Evolutionary conservation across 2,888 invertebrate genomes (phyloP).

Genomic region (Parapristionchus giblindavisi): DNA sequence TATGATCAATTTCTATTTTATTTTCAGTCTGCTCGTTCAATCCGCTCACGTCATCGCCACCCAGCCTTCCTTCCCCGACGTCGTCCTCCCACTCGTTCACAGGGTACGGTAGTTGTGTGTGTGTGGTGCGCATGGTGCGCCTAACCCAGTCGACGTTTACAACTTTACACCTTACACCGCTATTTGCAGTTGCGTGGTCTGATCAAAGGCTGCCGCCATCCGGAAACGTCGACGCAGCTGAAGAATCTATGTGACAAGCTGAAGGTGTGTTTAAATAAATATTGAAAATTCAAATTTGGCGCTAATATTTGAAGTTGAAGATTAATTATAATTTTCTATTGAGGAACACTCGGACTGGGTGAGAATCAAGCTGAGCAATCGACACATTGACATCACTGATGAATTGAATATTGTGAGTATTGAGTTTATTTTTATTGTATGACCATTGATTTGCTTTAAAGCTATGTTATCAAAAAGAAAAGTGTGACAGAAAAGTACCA

Average conservation of each 20-base stretch:
- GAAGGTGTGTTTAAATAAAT: not conserved
- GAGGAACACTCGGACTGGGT: constrained; percentile 37
- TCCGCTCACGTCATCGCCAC: constrained; percentile 56
- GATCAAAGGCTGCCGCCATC: constrained; percentile 25
- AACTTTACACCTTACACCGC: not conserved
- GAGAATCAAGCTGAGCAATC: not conserved
- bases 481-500: too few species aligned
- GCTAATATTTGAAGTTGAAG: too few species aligned
- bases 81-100: constrained; percentile 54
- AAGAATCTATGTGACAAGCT: constrained; percentile 32
- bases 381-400: constrained; percentile 33
- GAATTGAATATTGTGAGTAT: constrained; percentile 32
- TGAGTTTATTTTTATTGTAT: not conserved
- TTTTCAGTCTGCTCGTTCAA: constrained; percentile 42
- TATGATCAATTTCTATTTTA: too few species aligned
- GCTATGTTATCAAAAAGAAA: too few species aligned
- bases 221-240: constrained; percentile 29
- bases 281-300: too few species aligned
- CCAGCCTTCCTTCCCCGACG: constrained; percentile 59
- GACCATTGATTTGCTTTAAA: too few species aligned
- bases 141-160: not conserved
- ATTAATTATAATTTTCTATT: too few species aligned
- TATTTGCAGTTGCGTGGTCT: constrained; percentile 31
- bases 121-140: not conserved
- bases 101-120: constrained; percentile 45